A percentile compares a stretch with the other conserved stretches of the same genome.
phyloP scores from a whole-genome alignment of 2,113 vertebrate species.

The Amphiprion ocellaris region DNA sequence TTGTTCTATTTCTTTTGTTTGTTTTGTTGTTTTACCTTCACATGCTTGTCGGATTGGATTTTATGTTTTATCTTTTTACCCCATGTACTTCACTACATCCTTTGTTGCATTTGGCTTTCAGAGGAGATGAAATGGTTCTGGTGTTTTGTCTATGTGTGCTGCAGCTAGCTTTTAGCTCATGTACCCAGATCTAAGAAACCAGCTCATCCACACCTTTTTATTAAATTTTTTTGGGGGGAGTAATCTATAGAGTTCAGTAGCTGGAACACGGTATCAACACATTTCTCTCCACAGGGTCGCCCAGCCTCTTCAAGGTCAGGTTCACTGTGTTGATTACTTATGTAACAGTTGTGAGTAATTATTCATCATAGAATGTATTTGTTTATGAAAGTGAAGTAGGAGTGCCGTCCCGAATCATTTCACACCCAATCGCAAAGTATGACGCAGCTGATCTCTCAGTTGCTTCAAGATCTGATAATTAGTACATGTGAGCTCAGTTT shows the following conservation, averaged over 20 bases:
- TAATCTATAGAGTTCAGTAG: slow-evolving; percentile 46
- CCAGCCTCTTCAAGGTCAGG: slow-evolving; percentile 26
- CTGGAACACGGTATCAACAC: slow-evolving; percentile 58
- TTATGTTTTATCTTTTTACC: not conserved
- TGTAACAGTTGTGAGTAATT: slow-evolving; percentile 57
- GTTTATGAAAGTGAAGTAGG: slow-evolving; percentile 57
- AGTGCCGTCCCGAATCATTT: slow-evolving; percentile 50
- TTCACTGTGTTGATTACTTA: slow-evolving; percentile 55
- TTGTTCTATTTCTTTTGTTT: slow-evolving; percentile 91
- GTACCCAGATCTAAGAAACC: slow-evolving; percentile 60
- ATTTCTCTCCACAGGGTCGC: slow-evolving; percentile 42
- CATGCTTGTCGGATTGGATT: slow-evolving; percentile 79
- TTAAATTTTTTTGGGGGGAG: slow-evolving; percentile 3
- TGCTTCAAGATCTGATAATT: slow-evolving; percentile 38
- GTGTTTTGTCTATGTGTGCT: slow-evolving; percentile 67
- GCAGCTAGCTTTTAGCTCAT: slow-evolving; percentile 70
- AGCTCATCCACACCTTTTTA: slow-evolving; percentile 16
- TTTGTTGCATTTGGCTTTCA: slow-evolving; percentile 70
- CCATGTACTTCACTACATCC: slow-evolving; percentile 58
- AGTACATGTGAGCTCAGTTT: slow-evolving; percentile 55
- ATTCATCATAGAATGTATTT: slow-evolving; percentile 66
- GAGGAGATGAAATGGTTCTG: slow-evolving; percentile 64
- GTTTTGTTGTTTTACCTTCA: slow-evolving; percentile 75
- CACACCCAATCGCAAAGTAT: slow-evolving; percentile 20
- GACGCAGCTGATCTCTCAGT: slow-evolving; percentile 9